Percentiles rank a stretch among this genome's conserved stretches.
Evolutionary conservation across 2,113 vertebrate genomes (phyloP).

Genomic region (Proteles cristata): DNA sequence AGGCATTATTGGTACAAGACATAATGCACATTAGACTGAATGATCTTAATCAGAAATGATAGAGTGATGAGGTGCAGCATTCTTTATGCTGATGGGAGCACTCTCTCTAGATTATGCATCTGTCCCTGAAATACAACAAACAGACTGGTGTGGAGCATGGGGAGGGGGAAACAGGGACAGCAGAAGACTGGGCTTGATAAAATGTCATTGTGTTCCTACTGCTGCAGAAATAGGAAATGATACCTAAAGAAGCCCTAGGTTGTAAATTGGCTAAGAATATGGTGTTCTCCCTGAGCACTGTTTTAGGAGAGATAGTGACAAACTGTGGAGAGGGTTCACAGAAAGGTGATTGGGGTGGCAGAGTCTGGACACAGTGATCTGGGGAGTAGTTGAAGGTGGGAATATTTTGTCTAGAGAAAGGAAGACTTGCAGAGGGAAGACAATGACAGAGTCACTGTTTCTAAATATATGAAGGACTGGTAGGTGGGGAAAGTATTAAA

Average conservation of each 20-base stretch:
- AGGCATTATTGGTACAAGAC: conserved; percentile 28
- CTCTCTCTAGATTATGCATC: background rate
- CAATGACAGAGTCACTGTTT: background rate
- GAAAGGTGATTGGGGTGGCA: background rate
- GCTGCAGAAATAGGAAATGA: background rate
- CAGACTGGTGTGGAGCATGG: background rate
- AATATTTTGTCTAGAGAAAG: background rate
- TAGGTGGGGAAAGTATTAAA: background rate
- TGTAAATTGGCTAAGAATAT: background rate
- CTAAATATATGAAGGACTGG: background rate
- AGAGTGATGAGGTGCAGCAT: conserved; percentile 5
- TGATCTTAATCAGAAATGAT: conserved; percentile 58
- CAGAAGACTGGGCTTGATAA: background rate
- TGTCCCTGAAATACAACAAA: background rate
- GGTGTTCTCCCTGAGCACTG: background rate
- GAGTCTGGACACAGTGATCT: background rate
- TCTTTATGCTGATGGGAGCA: conserved; percentile 21
- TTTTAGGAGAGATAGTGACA: background rate
- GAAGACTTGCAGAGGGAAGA: background rate
- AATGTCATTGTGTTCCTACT: background rate
- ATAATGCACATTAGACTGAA: conserved; percentile 4
- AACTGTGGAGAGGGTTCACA: background rate
- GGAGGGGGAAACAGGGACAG: background rate
- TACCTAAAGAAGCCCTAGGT: background rate
- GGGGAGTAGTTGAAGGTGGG: background rate